These are phyloP conservation scores for Menidia menidia DNA, from an alignment of 2,797 vertebrate species.

Conservation along the genomic window DNA sequence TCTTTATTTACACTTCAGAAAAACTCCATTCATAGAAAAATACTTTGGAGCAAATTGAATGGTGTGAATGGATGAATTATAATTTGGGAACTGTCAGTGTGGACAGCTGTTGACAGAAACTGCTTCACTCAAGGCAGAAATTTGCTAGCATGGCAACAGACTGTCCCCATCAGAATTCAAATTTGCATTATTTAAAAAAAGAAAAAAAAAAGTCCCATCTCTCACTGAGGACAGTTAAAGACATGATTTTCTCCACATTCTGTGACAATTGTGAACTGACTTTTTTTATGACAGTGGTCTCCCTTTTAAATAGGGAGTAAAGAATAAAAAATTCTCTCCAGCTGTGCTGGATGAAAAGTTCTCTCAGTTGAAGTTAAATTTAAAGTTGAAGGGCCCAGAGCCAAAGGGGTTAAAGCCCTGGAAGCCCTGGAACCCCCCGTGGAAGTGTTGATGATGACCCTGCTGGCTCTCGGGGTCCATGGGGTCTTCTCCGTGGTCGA, in stretches of 20 bases:
- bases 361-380: conserved; percentile 92
- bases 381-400: conserved; percentile 96
- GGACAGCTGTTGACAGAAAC: conserved; percentile 31
- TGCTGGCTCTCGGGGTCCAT: conserved; percentile 96
- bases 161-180: conserved; percentile 36
- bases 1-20: conserved; percentile 84
- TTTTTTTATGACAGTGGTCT: conserved; percentile 19
- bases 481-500: conserved; percentile 95
- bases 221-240: conserved; percentile 50
- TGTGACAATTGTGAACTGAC: conserved; percentile 20
- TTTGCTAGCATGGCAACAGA: conserved; percentile 60
- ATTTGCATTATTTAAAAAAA: conserved; percentile 42
- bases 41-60: conserved; percentile 74
- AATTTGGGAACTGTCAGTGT: conserved; percentile 35
- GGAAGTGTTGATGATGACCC: conserved; percentile 86
- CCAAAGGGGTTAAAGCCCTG: conserved; percentile 97
- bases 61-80: conserved; percentile 60
- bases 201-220: conserved; percentile 39
- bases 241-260: conserved; percentile 38
- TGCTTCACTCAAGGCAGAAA: conserved; percentile 44
- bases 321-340: conserved; percentile 24
- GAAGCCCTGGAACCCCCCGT: conserved; percentile 89
- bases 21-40: conserved; percentile 83
- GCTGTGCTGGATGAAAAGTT: conserved; percentile 13
- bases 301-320: conserved; percentile 56